Base-by-base conservation (phyloP, 2,888 invertebrate species). In the Gryllus longicercus region DNA sequence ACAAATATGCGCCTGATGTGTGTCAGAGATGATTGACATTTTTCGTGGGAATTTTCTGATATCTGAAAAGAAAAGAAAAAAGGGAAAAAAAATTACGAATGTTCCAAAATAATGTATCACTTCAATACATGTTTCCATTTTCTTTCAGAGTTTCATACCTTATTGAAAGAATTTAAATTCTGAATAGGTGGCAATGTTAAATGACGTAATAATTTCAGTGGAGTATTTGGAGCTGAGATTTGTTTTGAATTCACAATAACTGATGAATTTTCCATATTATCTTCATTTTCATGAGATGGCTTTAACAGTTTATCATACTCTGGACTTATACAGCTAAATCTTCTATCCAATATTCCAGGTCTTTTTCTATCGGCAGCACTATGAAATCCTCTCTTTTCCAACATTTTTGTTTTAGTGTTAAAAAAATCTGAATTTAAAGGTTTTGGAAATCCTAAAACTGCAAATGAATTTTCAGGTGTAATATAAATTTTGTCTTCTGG, bases 161-260 rank as follows among this genome's bases (percentile, higher is more conserved):
- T 81, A 8, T 50, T 12, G 18, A 8, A 12, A 16, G 74, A 21
- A 49, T 79, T 74, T 49, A 81, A 74, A n/a, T 79, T 63, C 51
- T 81, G 77, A 12, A 81, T 81, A 2, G 81, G 81, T 18, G 81
- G 81, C 38, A 81, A 49, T 18, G 79, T 79, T n/a, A 79, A 50
- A 74, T 79, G 79, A n/a, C 77, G 38, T 21, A 76, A 79, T 77
- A 79, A 81, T 23, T 74, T 79, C 11, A 74, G 21, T 25, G 79
- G 77, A 23, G 63, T 74, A 21, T 49, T 74, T 12, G 75, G 78
- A 18, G 78, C 80, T 2, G 80, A 80, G 10, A 80, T 77, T 25
- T 78, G 80, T 50, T 74, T 77, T 11, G 50, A 21, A 21, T 23
- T 76, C n/a, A 63, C 49, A 76, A 21, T 78, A 16, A 14, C 63